Conservation (phyloP, 1,140 invertebrate species). For the Bactericera cockerelli region DNA sequence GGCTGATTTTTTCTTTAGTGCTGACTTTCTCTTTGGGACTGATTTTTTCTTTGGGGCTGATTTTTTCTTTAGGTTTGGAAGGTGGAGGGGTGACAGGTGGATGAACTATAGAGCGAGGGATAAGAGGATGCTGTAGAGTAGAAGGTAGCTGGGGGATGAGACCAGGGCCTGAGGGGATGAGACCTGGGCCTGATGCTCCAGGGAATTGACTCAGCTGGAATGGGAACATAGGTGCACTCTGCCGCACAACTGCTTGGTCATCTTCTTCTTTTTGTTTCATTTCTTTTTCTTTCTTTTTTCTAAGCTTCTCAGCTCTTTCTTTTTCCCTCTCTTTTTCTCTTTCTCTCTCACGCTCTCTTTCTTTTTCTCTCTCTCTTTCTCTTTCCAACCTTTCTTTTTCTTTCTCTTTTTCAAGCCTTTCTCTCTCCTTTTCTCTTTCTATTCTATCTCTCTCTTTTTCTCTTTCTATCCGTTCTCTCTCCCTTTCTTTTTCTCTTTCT, state of each 20-base stretch:
- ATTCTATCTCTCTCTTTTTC: not conserved
- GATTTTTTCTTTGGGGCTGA: not conserved
- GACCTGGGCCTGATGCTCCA: not conserved
- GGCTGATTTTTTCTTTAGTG: conserved; percentile 3
- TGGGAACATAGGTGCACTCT: conserved; percentile 2
- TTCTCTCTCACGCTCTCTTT: conserved; percentile 14
- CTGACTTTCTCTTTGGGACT: not conserved
- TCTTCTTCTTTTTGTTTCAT: conserved; percentile 11
- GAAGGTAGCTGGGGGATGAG: not conserved
- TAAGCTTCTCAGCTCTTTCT: conserved; percentile 10
- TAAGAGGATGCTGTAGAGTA: not conserved
- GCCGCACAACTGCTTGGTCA: not conserved
- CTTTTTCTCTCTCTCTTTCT: conserved; percentile 14
- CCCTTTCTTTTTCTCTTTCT: conserved; percentile 10
- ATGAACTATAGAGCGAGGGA: not conserved
- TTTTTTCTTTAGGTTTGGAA: not conserved
- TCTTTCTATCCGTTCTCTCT: conserved; percentile 13
- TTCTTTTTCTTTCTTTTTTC: conserved; percentile 7
- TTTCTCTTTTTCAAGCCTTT: conserved; percentile 15
- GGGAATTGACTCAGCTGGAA: not conserved
- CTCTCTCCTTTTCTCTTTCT: conserved; percentile 14
- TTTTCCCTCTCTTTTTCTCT: conserved; percentile 16
- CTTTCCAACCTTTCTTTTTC: conserved; percentile 14
- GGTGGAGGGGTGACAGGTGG: not conserved
- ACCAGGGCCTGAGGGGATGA: not conserved